Base-by-base conservation (phyloP, 1,140 invertebrate species). In the Dinoponera quadriceps region DNA sequence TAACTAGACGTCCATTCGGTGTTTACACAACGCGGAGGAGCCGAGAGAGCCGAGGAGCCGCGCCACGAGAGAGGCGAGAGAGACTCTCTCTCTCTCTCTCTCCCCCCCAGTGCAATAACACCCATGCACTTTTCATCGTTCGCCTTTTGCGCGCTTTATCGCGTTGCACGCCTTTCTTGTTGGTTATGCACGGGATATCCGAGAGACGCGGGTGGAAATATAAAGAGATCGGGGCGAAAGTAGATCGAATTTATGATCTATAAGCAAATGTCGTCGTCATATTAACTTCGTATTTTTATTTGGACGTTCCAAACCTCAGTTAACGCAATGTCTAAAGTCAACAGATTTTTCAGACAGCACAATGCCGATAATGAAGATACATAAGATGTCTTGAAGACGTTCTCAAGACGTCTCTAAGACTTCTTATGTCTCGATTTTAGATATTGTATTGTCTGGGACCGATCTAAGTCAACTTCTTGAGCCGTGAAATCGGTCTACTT, bases 1-100 rank as follows among this genome's bases (percentile, higher is more conserved):
- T 92, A 92, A 92, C 90, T 93, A 89, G 90, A 90, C 91, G 92
- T 93, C 90, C 87, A 91, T 81, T 88, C 48, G 22, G 48, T 93
- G 91, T 93, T 93, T 92, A 88, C 89, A 89, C 90, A 92, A 88
- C 89, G 88, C 88, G 84, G 82, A 91, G 88, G 51, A 85, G 73
- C 81, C 78, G 82, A 44, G 65, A 48, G 16, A 66, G 62, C 55
- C 38, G 75, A 77, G 62, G 29, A 77, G 74, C 49, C 27, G 27
- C 77, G 44, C 69, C 48, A 72, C 82, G 85, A 74, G 78, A 51
- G 66, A 77, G 54, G 38, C 68, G 59, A 74, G 62, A 68, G 38
- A 59, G 3, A 2, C 65, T 49, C 44, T 68, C 22, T 68, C 11
- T 49, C 62, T 65, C 62, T 65, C 29, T 33, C 18, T 49, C 44